Base-by-base conservation (phyloP, 2,797 vertebrate genomes). In the Chelon auratus region DNA sequence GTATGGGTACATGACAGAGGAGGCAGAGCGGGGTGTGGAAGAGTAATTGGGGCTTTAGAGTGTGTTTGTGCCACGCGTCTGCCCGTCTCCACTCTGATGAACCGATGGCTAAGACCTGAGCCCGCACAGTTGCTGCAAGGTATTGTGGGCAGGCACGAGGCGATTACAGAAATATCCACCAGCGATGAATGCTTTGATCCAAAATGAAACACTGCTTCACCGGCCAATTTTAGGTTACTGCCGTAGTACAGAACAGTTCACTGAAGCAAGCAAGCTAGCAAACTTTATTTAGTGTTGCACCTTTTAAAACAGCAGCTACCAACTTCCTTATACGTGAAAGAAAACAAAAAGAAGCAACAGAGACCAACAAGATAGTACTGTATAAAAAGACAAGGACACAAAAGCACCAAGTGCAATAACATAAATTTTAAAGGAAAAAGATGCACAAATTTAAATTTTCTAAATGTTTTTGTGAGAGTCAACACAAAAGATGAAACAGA, bases 101-200 rank as follows among this genome's bases (percentile, higher is more conserved):
- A 83, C 76, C 60, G 67, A 79, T n/a, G 78, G 76, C 85, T 90
- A 85, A 89, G 89, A 88, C 85, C 89, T 90, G 88, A 91, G 88
- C 87, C 82, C 61, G 9, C 86, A 85, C 91, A 93, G 88, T 93
- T 92, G 91, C 84, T 90, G 77, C 81, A 85, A 92, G 88, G 86
- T 90, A 92, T 93, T 91, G 89, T 82, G 77, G 82, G 81, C 67
- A 84, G 86, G 84, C 90, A 81, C 53, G 72, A 79, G 85, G 89
- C 62, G 80, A 91, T 94, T 92, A 93, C 87, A 82, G 83, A 92
- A 90, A 92, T 90, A 92, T 85, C 89, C 86, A 81, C 70, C 77
- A 63, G 87, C 79, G 33, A 86, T 83, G 89, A 91, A 91, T 90
- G 90, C 91, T 90, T 91, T 88, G 84, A 92, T 91, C 89, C 88